Conservation (phyloP, 2,113 vertebrate species). For the Eclectus roratus region DNA sequence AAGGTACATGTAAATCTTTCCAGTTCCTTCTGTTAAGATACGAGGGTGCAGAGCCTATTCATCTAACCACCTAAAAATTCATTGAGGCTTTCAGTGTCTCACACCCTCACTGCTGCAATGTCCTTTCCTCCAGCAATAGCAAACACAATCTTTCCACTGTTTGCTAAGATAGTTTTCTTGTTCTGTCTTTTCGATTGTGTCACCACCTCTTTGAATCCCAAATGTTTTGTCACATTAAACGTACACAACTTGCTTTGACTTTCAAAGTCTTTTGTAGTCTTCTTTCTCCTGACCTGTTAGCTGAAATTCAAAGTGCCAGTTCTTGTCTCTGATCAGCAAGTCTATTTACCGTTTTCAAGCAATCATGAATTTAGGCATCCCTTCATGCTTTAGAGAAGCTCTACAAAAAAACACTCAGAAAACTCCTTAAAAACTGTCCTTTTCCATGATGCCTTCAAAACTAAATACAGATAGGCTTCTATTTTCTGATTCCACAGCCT, state of each 20-base stretch:
- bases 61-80: neutral
- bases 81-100: neutral
- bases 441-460: neutral
- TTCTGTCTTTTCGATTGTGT: neutral
- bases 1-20: neutral
- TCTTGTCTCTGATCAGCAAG: neutral
- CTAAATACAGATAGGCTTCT: neutral
- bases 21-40: neutral
- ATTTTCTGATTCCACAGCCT: neutral
- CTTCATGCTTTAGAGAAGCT: neutral
- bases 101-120: neutral
- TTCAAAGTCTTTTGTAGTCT: neutral
- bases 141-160: neutral
- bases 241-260: neutral
- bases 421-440: neutral
- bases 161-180: neutral
- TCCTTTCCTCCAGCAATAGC: neutral
- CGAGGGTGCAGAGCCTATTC: neutral
- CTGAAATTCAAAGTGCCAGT: neutral
- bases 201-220: neutral
- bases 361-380: neutral
- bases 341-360: neutral
- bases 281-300: neutral
- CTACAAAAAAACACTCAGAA: neutral
- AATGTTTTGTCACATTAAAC: neutral